Percentiles rank a stretch among this genome's conserved stretches.
These are phyloP conservation scores for Drosophila pseudotakahashii DNA, from an alignment of 2,888 invertebrate genomes.

Conservation along the genomic window DNA sequence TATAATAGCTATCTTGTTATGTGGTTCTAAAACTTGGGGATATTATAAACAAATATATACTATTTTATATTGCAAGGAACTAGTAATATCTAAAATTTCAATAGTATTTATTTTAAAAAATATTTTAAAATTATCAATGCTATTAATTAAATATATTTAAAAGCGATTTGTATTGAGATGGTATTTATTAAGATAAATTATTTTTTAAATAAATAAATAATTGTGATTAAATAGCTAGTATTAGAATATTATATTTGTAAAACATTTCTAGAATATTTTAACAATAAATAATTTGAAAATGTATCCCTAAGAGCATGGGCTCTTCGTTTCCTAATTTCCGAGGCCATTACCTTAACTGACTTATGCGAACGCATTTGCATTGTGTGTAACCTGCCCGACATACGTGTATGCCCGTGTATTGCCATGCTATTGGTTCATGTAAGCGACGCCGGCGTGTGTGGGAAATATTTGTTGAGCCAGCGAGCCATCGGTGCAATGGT, in stretches of 20 bases:
- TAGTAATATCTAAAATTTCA: too few relatives aligned
- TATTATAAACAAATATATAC: too few relatives aligned
- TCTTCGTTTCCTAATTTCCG: not conserved
- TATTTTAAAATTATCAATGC: too few relatives aligned
- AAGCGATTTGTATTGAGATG: too few relatives aligned
- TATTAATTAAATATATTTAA: too few relatives aligned
- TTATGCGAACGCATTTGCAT: conserved; percentile 48
- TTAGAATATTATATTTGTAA: too few relatives aligned
- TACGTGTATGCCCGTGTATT: conserved; percentile 50
- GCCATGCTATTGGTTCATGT: conserved; percentile 39
- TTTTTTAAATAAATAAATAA: too few relatives aligned
- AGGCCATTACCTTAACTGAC: conserved; percentile 15
- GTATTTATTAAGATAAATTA: too few relatives aligned
- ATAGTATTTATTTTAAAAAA: not conserved
- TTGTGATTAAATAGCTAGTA: too few relatives aligned
- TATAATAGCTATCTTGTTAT: not conserved
- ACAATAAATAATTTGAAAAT: not conserved
- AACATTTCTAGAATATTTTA: too few relatives aligned
- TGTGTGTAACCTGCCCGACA: conserved; percentile 78
- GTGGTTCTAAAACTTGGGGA: too few relatives aligned
- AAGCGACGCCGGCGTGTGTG: conserved; percentile 64
- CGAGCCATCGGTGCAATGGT: conserved; percentile 27
- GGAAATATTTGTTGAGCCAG: conserved; percentile 62
- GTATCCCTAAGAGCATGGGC: not conserved
- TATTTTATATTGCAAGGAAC: too few relatives aligned